Conservation (phyloP, 2,797 vertebrate genomes). For the Danio kyathit region DNA sequence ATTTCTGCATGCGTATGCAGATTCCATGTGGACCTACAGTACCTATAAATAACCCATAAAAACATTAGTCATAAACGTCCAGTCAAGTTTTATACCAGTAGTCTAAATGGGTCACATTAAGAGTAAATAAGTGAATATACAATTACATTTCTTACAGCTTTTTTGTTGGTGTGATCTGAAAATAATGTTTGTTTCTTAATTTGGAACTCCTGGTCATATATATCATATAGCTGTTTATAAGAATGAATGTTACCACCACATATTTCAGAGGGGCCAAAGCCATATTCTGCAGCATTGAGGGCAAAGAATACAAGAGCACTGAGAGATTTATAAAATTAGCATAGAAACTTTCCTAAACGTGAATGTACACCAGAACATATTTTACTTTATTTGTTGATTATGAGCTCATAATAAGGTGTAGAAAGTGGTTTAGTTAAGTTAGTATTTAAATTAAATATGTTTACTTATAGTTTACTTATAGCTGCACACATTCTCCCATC, state of each 20-base stretch:
- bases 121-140: neutral
- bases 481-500: no score
- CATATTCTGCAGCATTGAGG: neutral
- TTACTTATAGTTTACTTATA: no score
- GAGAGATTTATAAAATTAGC: neutral
- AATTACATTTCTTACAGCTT: neutral
- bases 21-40: no score
- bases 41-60: neutral
- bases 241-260: constrained; percentile 39
- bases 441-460: no score
- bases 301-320: neutral
- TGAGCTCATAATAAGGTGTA: no score
- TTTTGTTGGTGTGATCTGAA: constrained; percentile 21
- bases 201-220: constrained; percentile 3
- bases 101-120: neutral
- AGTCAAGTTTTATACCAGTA: neutral
- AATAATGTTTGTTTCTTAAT: constrained; percentile 12
- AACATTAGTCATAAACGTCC: neutral
- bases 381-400: no score
- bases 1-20: no score
- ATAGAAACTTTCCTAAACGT: neutral
- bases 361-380: no score
- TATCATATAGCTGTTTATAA: constrained; percentile 34
- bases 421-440: no score
- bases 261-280: neutral